Conservation (phyloP, 2,113 vertebrate species). For the Chinchilla lanigera region DNA sequence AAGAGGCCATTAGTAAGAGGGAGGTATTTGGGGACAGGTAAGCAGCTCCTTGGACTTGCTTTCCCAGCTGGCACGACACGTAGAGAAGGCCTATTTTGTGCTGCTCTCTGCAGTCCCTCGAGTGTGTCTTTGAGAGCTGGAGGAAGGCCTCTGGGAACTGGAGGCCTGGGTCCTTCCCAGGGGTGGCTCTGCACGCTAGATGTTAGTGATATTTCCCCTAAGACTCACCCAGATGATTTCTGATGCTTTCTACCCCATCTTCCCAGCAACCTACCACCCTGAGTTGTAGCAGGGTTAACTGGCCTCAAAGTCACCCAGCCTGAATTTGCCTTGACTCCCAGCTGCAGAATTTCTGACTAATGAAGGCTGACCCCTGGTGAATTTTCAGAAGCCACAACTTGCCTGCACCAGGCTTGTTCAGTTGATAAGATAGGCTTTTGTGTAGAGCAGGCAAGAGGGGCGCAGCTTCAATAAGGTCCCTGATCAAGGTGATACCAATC, state of each 20-base stretch:
- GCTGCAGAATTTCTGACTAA: slow-evolving; percentile 26
- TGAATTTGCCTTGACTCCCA: slow-evolving; percentile 18
- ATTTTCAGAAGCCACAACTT: slow-evolving; percentile 74
- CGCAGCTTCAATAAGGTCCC: slow-evolving; percentile 24
- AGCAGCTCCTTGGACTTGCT: background rate
- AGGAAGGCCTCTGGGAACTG: slow-evolving; percentile 25
- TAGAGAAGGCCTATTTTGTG: background rate
- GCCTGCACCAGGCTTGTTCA: slow-evolving; percentile 39
- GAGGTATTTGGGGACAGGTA: slow-evolving; percentile 29
- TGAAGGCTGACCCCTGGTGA: slow-evolving; percentile 73
- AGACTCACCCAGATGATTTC: slow-evolving; percentile 32
- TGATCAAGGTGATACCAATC: slow-evolving; percentile 71
- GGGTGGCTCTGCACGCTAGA: background rate
- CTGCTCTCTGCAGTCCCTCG: background rate
- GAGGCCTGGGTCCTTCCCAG: slow-evolving; percentile 51
- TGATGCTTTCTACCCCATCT: background rate
- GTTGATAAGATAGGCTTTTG: slow-evolving; percentile 72
- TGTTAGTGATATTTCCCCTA: slow-evolving; percentile 11
- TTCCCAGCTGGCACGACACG: background rate
- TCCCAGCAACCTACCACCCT: background rate
- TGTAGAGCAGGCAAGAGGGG: background rate
- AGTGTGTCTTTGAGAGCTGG: slow-evolving; percentile 51
- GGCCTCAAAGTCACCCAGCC: slow-evolving; percentile 59
- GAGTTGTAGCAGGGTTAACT: background rate
- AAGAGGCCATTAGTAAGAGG: background rate